Evolutionary conservation across 1,140 invertebrate species (phyloP).

Genomic region (Bombus cullumanus): DNA sequence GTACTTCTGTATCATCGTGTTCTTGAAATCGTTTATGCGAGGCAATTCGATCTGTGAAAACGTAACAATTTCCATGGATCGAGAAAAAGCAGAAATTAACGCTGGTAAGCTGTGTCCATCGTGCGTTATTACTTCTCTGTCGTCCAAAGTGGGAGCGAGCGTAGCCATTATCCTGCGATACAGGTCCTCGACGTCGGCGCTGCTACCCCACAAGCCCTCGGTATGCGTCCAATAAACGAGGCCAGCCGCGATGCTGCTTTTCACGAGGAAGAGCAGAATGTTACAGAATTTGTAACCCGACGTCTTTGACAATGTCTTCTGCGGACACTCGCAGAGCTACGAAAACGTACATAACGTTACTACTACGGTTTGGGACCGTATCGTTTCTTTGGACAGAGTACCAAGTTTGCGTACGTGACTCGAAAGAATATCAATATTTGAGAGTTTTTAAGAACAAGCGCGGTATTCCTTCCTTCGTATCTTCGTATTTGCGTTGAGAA

Average conservation of each 20-base stretch:
- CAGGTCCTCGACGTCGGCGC: constrained; percentile 67
- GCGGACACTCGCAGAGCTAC: constrained; percentile 59
- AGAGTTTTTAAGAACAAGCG: background rate
- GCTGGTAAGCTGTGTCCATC: background rate
- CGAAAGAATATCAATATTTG: constrained; percentile 14
- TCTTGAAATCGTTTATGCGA: constrained; percentile 55
- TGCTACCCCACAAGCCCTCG: constrained; percentile 73
- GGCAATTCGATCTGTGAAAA: constrained; percentile 57
- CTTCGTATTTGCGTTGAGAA: background rate
- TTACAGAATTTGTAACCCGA: constrained; percentile 28
- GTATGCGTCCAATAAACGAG: constrained; percentile 72
- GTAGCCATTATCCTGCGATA: constrained; percentile 65
- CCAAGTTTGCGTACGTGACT: constrained; percentile 3
- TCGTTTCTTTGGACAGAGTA: background rate
- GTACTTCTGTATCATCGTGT: constrained; percentile 62
- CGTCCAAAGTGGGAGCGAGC: constrained; percentile 4
- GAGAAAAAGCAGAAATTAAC: background rate
- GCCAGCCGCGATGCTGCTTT: constrained; percentile 58
- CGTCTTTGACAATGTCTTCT: constrained; percentile 30
- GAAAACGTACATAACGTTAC: constrained; percentile 10
- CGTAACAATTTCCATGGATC: background rate
- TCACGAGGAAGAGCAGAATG: constrained; percentile 53
- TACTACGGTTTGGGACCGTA: background rate
- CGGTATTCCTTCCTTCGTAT: too few relatives aligned
- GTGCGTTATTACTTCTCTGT: constrained; percentile 34